Evolutionary conservation across 2,797 vertebrate species (phyloP).

Genomic region (Macropus fuliginosus): DNA sequence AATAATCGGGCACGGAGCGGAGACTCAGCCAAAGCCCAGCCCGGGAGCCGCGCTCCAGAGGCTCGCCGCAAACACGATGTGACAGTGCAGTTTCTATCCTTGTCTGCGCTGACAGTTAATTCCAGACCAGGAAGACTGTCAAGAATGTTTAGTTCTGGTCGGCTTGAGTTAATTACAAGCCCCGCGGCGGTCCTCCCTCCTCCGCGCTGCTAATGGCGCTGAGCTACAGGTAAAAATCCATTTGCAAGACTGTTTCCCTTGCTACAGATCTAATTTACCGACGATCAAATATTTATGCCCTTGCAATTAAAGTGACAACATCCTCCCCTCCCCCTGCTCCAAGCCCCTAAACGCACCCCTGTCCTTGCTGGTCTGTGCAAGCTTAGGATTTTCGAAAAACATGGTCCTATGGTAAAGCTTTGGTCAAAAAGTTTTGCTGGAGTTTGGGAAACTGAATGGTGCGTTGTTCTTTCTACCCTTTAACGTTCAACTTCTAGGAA

Average conservation of each 20-base stretch:
- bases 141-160: conserved; percentile 99
- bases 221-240: conserved; percentile 96
- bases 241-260: conserved; percentile 94
- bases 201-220: conserved; percentile 93
- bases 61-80: conserved; percentile 91
- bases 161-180: conserved; percentile 97
- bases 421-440: conserved; percentile 79
- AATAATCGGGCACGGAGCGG: conserved; percentile 86
- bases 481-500: conserved; percentile 75
- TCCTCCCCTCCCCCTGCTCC: conserved; percentile 72
- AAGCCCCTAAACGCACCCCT: conserved; percentile 40
- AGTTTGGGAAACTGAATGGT: conserved; percentile 81
- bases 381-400: conserved; percentile 80
- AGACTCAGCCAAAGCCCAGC: conserved; percentile 84
- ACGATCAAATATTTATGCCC: conserved; percentile 96
- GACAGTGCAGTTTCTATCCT: conserved; percentile 96
- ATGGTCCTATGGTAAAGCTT: conserved; percentile 81
- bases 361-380: conserved; percentile 37
- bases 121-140: conserved; percentile 97
- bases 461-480: conserved; percentile 82
- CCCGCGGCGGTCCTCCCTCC: conserved; percentile 91
- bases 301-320: conserved; percentile 91
- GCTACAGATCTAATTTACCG: conserved; percentile 95
- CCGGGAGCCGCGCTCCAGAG: conserved; percentile 86
- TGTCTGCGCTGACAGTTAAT: conserved; percentile 97